Base-by-base conservation (phyloP, 2,113 vertebrate species). In the Hemiprocne comata region DNA sequence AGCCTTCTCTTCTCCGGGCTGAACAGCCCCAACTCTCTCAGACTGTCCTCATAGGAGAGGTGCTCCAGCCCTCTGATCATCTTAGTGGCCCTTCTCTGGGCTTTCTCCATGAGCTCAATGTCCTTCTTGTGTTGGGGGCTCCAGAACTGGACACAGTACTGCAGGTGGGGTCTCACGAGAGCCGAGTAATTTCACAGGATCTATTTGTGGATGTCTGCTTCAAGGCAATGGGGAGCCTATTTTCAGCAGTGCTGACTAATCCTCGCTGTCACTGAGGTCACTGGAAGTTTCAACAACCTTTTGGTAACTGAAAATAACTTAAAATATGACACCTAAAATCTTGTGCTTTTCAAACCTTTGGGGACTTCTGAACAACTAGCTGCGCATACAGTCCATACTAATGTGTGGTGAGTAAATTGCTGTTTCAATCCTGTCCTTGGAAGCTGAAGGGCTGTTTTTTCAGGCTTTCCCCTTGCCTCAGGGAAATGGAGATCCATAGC, bases 201-300 rank as follows among this genome's bases (percentile, higher is more conserved):
- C 69, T 90, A 5, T 87, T 91, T 80, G 24, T 87, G 60, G 25
- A 11, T 89, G 61, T 90, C 53, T 86, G 31, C 61, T 65, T 61
- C 50, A 93, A 89, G 62, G 76, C 65, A 85, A 60, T 36, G 33
- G 62, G 55, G 57, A 94, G 40, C 40, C 69, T 84, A 38, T 87
- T 93, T 88, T 90, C 79, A 79, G 73, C 69, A 70, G 57, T 40
- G 54, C 65, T 93, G 87, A 75, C 69, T 86, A 92, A 89, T 91
- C 53, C 57, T 87, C 53, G 9, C 73, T 95, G 76, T 66, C 73
- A 70, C 66, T 44, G 70, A 75, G 44, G 66, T 87, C 0, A 1
- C 66, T 82, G 54, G 62, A 85, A 85, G 54, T 84, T 85, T 95
- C 62, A 79, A 26, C 74, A 81, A 65, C 19, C 9, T 87, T 87